A percentile compares a stretch with the other conserved stretches of the same genome.
Conservation (phyloP, 1,140 invertebrate genomes). For the Lepidurus arcticus region DNA sequence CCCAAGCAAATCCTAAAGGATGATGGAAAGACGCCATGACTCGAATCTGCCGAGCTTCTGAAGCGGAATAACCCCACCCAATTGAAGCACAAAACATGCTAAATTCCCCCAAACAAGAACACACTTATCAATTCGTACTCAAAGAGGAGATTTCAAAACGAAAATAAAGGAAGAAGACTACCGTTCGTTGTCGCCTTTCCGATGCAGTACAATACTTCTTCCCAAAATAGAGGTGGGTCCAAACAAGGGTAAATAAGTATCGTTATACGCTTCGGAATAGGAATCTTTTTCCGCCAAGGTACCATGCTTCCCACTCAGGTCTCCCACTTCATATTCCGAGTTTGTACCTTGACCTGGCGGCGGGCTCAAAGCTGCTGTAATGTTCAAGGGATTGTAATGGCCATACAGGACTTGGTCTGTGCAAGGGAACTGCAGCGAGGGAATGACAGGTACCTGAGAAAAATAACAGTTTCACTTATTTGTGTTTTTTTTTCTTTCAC, state of each 20-base stretch:
- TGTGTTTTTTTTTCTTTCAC: neutral
- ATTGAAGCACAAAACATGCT: constrained; percentile 80
- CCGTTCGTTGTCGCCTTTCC: constrained; percentile 28
- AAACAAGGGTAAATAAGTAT: constrained; percentile 77
- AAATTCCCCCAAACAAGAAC: constrained; percentile 22
- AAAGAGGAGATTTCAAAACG: neutral
- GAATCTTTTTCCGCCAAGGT: constrained; percentile 44
- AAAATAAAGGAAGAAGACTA: constrained; percentile 7
- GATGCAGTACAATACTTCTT: constrained; percentile 65
- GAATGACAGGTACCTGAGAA: constrained; percentile 65
- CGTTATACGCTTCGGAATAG: constrained; percentile 63
- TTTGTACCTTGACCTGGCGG: constrained; percentile 58
- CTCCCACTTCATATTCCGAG: constrained; percentile 83
- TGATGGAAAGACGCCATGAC: constrained; percentile 89
- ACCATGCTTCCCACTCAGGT: constrained; percentile 86
- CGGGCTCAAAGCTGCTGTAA: constrained; percentile 57
- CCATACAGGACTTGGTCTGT: constrained; percentile 70
- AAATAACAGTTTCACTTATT: constrained; percentile 26
- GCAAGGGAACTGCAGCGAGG: constrained; percentile 80
- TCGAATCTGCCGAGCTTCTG: constrained; percentile 73
- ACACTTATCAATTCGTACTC: neutral
- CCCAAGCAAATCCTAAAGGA: constrained; percentile 74
- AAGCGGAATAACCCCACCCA: constrained; percentile 75
- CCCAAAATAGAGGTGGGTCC: constrained; percentile 76
- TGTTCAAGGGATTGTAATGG: constrained; percentile 72